Evolutionary conservation across 2,888 invertebrate genomes (phyloP).

Genomic region (Linnaemya tessellans): DNA sequence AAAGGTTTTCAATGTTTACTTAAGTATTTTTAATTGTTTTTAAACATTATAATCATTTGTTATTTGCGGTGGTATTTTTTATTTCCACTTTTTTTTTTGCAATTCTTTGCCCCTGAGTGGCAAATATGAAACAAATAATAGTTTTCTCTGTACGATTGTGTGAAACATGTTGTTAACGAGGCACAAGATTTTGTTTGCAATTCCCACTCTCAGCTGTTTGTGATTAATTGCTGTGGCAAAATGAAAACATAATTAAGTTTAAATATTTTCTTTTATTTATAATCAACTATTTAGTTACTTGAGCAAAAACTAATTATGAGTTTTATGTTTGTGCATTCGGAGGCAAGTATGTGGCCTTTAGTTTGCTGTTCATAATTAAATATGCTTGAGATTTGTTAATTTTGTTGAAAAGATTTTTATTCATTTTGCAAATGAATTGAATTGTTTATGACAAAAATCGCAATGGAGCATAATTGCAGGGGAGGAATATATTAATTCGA

Average conservation of each 20-base stretch:
- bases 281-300: constrained; percentile 8
- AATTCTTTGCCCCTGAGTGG: constrained; percentile 28
- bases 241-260: constrained; percentile 56
- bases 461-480: constrained; percentile 35
- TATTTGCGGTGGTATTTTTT: constrained; percentile 50
- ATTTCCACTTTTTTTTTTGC: constrained; percentile 6
- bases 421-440: constrained; percentile 40
- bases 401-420: constrained; percentile 29
- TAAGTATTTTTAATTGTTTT: constrained; percentile 60
- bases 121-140: constrained; percentile 52
- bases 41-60: constrained; percentile 46
- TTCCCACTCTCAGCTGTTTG: constrained; percentile 57
- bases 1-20: constrained; percentile 52
- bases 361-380: constrained; percentile 16
- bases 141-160: constrained; percentile 67
- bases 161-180: constrained; percentile 70
- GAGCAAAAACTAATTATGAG: constrained; percentile 30
- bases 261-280: background rate
- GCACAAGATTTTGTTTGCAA: constrained; percentile 47
- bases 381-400: constrained; percentile 32
- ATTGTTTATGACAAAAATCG: constrained; percentile 45
- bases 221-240: constrained; percentile 64
- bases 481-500: constrained; percentile 43
- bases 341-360: constrained; percentile 28
- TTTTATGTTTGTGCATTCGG: background rate